Conservation (phyloP, 2,888 invertebrate genomes). For the Cantharis rufa region DNA sequence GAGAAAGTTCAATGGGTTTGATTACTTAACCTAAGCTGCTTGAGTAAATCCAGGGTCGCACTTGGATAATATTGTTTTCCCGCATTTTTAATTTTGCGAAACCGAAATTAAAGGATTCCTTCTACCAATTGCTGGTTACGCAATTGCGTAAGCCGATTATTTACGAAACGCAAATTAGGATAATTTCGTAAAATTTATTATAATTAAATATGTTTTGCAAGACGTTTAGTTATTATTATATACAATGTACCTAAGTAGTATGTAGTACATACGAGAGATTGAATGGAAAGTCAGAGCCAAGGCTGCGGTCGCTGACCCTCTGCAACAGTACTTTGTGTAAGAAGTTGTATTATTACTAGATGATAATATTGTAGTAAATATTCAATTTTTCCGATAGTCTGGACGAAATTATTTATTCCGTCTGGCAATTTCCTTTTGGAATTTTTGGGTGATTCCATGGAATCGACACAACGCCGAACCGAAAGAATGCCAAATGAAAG, state of each 20-base stretch:
- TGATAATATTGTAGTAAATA: constrained; percentile 1
- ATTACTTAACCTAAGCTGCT: background rate
- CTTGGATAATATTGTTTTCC: background rate
- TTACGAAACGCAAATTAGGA: background rate
- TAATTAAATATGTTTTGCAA: background rate
- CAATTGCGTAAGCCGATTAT: background rate
- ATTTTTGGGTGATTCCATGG: no score
- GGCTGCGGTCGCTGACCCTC: constrained; percentile 55
- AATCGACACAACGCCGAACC: background rate
- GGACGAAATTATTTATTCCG: background rate
- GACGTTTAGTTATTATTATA: constrained; percentile 9
- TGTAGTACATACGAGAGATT: constrained; percentile 32
- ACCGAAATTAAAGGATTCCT: background rate
- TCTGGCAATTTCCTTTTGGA: background rate
- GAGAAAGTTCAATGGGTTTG: background rate
- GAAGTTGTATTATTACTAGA: constrained; percentile 27
- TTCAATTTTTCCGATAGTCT: background rate
- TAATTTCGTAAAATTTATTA: background rate
- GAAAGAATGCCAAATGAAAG: background rate
- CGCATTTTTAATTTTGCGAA: background rate
- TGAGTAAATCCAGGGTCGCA: background rate
- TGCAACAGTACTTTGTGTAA: constrained; percentile 54
- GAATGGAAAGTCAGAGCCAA: constrained; percentile 56
- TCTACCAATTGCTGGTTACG: background rate
- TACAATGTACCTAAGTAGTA: background rate